Conservation (phyloP, 2,888 invertebrate genomes). For the Omphaloscelis lunosa region DNA sequence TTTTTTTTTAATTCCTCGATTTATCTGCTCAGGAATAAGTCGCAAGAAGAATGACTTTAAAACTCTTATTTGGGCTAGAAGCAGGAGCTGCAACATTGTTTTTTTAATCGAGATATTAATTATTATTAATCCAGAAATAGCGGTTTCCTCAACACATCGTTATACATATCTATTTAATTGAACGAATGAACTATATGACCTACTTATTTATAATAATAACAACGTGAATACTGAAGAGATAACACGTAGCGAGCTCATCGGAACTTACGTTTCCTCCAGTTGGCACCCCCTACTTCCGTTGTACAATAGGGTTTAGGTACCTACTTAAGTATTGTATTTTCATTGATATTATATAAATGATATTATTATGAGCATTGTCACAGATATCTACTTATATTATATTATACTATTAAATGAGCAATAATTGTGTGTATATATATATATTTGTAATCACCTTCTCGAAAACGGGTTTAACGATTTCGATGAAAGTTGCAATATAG, state of each 20-base stretch:
- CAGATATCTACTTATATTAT: neutral
- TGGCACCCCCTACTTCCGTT: conserved; percentile 28
- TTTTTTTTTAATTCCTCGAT: neutral
- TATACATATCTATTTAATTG: neutral
- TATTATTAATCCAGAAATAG: too few relatives aligned
- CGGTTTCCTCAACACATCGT: neutral
- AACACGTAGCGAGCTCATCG: conserved; percentile 13
- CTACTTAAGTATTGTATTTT: conserved; percentile 4
- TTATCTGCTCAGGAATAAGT: neutral
- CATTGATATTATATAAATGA: neutral
- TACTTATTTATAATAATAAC: conserved; percentile 18
- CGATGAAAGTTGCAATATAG: too few relatives aligned
- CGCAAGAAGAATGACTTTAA: too few relatives aligned
- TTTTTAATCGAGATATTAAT: too few relatives aligned
- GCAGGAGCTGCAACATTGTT: too few relatives aligned
- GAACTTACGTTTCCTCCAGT: conserved; percentile 39
- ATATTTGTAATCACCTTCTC: too few relatives aligned
- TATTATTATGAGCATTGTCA: neutral
- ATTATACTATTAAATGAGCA: too few relatives aligned
- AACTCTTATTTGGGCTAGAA: too few relatives aligned
- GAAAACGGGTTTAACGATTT: too few relatives aligned
- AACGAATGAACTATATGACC: neutral
- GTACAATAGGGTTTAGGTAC: conserved; percentile 1
- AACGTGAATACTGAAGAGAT: conserved; percentile 11
- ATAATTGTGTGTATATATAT: too few relatives aligned